A percentile compares a stretch with the other conserved stretches of the same genome.
These are phyloP conservation scores for Drosophila hydei DNA, from an alignment of 1,140 invertebrate genomes.

Conservation along the genomic window DNA sequence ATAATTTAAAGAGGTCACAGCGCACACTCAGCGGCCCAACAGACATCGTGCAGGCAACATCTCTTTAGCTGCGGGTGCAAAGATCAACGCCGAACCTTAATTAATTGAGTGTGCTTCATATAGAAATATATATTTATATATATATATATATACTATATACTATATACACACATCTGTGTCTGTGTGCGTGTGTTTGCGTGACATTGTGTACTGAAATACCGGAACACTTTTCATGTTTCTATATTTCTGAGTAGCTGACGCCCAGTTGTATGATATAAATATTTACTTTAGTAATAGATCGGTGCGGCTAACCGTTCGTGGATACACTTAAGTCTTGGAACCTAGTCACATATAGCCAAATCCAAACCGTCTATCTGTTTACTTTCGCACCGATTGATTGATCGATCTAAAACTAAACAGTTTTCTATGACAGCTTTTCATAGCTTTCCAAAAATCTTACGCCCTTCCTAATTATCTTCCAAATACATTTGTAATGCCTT, in stretches of 20 bases:
- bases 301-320: background rate
- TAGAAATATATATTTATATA: background rate
- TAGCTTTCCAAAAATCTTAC: too few relatives aligned
- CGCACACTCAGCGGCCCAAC: slow-evolving; percentile 4
- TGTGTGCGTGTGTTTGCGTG: too few relatives aligned
- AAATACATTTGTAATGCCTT: too few relatives aligned
- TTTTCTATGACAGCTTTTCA: too few relatives aligned
- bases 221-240: slow-evolving; percentile 26
- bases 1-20: slow-evolving; percentile 83
- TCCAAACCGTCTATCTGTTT: too few relatives aligned
- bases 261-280: slow-evolving; percentile 7
- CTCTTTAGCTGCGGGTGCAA: slow-evolving; percentile 64
- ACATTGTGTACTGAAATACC: slow-evolving; percentile 11
- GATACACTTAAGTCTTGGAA: too few relatives aligned
- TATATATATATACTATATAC: background rate
- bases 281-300: too few relatives aligned
- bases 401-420: background rate
- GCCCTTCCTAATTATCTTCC: too few relatives aligned
- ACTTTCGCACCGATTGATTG: too few relatives aligned
- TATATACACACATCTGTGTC: background rate
- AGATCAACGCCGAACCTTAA: slow-evolving; percentile 79
- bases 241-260: slow-evolving; percentile 28
- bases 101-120: slow-evolving; percentile 69
- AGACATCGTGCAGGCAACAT: slow-evolving; percentile 24
- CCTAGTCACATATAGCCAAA: background rate